These are phyloP conservation scores for Psephotus haematonotus DNA, from an alignment of 2,113 vertebrate species.

Conservation along the genomic window DNA sequence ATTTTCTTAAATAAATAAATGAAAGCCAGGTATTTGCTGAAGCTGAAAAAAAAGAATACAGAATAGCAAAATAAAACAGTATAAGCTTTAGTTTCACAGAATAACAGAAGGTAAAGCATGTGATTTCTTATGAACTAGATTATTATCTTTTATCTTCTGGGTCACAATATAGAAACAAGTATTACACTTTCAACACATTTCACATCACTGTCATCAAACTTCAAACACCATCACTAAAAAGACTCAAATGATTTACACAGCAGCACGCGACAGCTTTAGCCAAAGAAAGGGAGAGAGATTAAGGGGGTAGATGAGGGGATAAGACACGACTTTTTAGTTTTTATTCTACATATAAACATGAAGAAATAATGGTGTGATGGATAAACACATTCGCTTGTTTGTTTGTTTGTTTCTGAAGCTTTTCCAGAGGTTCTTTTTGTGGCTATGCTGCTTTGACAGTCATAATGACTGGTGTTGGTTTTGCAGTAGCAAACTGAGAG, in stretches of 20 bases:
- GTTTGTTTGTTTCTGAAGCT: not conserved
- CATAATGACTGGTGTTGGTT: not conserved
- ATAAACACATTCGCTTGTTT: not conserved
- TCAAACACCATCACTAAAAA: not conserved
- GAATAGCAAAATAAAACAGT: not conserved
- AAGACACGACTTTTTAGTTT: not conserved
- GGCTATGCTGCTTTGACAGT: not conserved
- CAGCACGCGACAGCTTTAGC: not conserved
- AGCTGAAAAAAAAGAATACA: not conserved
- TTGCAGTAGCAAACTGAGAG: not conserved
- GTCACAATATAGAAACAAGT: not conserved
- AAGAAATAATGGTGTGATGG: not conserved
- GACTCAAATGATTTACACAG: not conserved
- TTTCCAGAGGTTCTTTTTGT: not conserved
- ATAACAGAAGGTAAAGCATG: not conserved
- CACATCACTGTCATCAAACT: not conserved
- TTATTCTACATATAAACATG: not conserved
- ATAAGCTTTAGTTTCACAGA: not conserved
- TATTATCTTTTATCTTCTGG: not conserved
- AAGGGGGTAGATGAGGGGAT: not conserved
- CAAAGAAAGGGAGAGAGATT: not conserved
- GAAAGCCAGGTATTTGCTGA: not conserved
- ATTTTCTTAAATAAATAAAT: not conserved
- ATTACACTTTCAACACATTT: not conserved
- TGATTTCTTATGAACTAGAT: not conserved